Evolutionary conservation across 2,797 vertebrate species (phyloP), one percentile per base, ranked within the genome.

Genomic region (Anabacerthia variegaticeps): DNA sequence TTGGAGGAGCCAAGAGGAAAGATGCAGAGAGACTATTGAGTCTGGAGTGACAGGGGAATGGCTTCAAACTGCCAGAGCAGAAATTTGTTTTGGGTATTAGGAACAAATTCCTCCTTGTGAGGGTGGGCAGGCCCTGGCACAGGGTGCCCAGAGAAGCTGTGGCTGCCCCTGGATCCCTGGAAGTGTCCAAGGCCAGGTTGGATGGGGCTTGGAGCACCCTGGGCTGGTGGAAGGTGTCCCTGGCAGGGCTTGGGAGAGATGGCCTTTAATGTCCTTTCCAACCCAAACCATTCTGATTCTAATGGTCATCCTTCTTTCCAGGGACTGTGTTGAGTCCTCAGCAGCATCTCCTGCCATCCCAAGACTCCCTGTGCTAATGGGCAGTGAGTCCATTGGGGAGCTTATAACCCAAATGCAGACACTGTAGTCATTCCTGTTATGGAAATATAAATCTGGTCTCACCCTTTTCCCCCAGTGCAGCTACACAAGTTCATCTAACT

Each of bases 21-120:
- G 1, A 0, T 44, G 37, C 4, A 52, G 44, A 36, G 36, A 32
- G 23, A n/a, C 2, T 5, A 3, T 3, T 13, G 0, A 32, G 4
- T 3, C 14, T 66, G 59, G 44, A 36, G n/a, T 0, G 37, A 14
- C 3, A 3, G n/a, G 8, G 39, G 32, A 26, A 21, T 58, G n/a
- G 15, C n/a, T 51, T 15, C 23, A 6, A 0, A 58, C 2, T n/a
- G 27, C 0, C 2, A 58, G 19, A 16, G 22, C 0, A 2, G 0
- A 1, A 6, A 7, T 1, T 1, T 20, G 1, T 27, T 16, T 51
- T 23, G n/a, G 37, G 14, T 37, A 8, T 37, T 16, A 7, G 23
- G 23, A 19, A 21, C 0, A 0, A 58, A 37, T 28, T 4, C 0
- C 0, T 44, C 1, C 2, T 13, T 66, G 11, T 0, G 5, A 67